Conservation (phyloP, 2,113 vertebrate species). For the Pitta sordida region DNA sequence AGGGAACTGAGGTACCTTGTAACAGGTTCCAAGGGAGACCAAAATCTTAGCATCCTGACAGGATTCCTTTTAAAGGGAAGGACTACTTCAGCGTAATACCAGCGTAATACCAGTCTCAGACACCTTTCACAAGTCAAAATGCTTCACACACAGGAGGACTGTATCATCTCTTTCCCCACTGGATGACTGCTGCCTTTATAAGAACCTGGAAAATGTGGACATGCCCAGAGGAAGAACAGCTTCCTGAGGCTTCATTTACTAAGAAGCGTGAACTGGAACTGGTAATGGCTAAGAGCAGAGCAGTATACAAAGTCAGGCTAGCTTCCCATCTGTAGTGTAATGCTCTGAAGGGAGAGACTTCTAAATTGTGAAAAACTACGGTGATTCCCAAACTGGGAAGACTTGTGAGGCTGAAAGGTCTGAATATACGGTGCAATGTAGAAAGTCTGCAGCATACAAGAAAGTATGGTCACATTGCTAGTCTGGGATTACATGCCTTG, state of each 20-base stretch:
- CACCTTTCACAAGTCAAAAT: not conserved
- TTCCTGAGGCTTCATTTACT: not conserved
- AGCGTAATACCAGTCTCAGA: not conserved
- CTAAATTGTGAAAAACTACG: not conserved
- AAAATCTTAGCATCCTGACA: not conserved
- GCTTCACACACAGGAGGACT: not conserved
- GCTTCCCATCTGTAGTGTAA: not conserved
- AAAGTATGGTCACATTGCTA: not conserved
- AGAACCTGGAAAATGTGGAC: not conserved
- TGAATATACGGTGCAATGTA: fast-evolving
- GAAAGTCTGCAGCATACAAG: not conserved
- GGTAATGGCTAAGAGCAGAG: not conserved
- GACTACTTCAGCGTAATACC: not conserved
- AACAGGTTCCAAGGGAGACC: not conserved
- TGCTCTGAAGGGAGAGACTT: not conserved
- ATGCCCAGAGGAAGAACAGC: not conserved
- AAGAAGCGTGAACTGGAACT: not conserved
- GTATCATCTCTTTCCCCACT: not conserved
- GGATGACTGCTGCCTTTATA: not conserved
- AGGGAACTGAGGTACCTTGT: not conserved
- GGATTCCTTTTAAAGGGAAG: not conserved
- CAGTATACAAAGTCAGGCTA: not conserved
- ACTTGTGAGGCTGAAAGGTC: not conserved
- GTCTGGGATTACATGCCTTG: not conserved
- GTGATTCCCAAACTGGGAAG: not conserved